Evolutionary conservation across 2,888 invertebrate species (phyloP), one percentile per base, ranked within the genome.

Genomic region (Pegoplata infirma): DNA sequence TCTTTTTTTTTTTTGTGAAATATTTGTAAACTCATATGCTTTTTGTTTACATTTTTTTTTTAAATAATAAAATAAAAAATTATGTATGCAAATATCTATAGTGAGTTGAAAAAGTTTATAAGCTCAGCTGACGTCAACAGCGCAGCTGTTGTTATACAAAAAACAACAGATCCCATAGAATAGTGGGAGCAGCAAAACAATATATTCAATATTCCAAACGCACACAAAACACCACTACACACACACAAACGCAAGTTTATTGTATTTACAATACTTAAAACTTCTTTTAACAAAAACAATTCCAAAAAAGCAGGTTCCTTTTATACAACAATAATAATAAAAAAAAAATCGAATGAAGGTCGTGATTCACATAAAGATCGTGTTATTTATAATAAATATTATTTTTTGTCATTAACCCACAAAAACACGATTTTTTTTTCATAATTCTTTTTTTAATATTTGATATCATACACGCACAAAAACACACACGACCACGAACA

Each of bases 101-200:
- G n/a, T n/a, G n/a, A n/a, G n/a, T n/a, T n/a, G n/a, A n/a, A n/a
- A n/a, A n/a, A n/a, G n/a, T n/a, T n/a, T n/a, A n/a, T n/a, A 5
- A 19, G 46, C 55, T 68, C 63, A 61, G 76, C 53, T 66, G 58
- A 68, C 49, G 68, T 32, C 47, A 51, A 51, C 81, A 56, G 55
- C 66, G 67, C 73, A 76, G 73, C 73, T 66, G 61, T 77, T 80
- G 69, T 81, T 80, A 81, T 63, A 81, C 66, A 79, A 79, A 75
- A 44, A 55, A 16, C 63, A 44, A 16, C 58, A 71, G 55, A 55
- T 17, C 14, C 7, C 23, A 16, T 7, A 21, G 0, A 55, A 14
- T 36, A 7, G 32, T 59, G 7, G 49, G 14, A 59, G 12, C 44
- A 36, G 55, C n/a, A 25, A 55, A 44, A 32, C 56, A 47, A 49